phyloP scores from a whole-genome alignment of 2,888 invertebrate genomes.

The Trypoxylon attenuatum region DNA sequence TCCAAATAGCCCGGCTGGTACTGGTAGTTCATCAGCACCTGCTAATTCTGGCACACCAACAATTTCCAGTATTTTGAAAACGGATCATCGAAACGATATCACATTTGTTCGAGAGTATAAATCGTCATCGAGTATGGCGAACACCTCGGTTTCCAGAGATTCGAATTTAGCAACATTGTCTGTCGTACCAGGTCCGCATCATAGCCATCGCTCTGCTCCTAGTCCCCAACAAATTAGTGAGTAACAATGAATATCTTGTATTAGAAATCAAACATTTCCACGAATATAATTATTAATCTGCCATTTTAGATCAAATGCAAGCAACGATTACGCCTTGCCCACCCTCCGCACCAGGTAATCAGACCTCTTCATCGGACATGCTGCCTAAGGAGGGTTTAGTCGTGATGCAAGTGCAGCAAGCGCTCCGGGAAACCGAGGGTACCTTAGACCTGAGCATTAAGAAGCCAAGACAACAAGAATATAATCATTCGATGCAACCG shows the following conservation, averaged over 20 bases:
- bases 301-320: slow-evolving; percentile 70
- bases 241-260: slow-evolving; percentile 13
- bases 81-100: slow-evolving; percentile 77
- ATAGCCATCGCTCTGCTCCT: slow-evolving; percentile 67
- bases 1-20: slow-evolving; percentile 76
- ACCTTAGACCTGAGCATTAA: slow-evolving; percentile 87
- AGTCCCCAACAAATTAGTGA: slow-evolving; percentile 71
- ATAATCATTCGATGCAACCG: slow-evolving; percentile 70
- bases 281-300: neutral
- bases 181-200: slow-evolving; percentile 77
- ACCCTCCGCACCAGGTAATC: slow-evolving; percentile 71
- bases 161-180: slow-evolving; percentile 81
- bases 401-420: slow-evolving; percentile 78
- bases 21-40: slow-evolving; percentile 63
- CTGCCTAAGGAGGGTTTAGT: slow-evolving; percentile 81
- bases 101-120: slow-evolving; percentile 77
- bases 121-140: slow-evolving; percentile 62
- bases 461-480: slow-evolving; percentile 78
- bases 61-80: slow-evolving; percentile 79
- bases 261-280: neutral
- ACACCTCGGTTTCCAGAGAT: slow-evolving; percentile 66
- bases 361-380: slow-evolving; percentile 73
- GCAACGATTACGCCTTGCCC: slow-evolving; percentile 83
- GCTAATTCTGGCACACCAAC: slow-evolving; percentile 77
- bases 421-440: slow-evolving; percentile 79